Base-by-base conservation (phyloP, 1,140 invertebrate species). In the Drosophila kohkoa region DNA sequence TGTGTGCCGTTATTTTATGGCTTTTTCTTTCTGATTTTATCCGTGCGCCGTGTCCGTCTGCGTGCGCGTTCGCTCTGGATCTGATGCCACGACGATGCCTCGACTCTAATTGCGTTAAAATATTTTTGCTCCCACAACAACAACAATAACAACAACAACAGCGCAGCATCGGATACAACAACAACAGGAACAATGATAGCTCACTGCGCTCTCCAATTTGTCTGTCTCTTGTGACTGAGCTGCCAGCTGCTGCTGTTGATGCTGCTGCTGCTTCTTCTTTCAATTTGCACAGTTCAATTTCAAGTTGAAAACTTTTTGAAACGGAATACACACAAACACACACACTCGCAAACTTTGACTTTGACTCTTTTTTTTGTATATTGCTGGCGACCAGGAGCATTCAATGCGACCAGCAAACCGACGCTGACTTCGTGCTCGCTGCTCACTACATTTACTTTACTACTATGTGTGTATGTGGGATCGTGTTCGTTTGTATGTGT, bases 21-120 rank as follows among this genome's bases (percentile, higher is more conserved):
- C 7, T 2, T 48, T 25, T 38, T 16, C 10, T 72, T 43, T 63
- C 68, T 73, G 57, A 64, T 76, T 90, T 75, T 81, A 87, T 82
- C 88, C 82, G 82, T 77, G 80, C 74, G 73, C 77, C 71, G 78
- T 82, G 87, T 90, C 83, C 83, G 80, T 83, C 52, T 78, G 87
- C 86, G 69, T 90, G 86, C 86, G 87, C 87, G 86, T 82, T 91
- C 81, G 80, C 83, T 91, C 79, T 81, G 71, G 66, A 70, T 83
- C 85, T 83, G 87, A 77, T 67, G 81, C 70, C 68, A 69, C 72
- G 54, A 63, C 49, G 58, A 66, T 77, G 78, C 70, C 77, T 38
- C 73, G 80, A 77, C 81, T 89, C 81, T 88, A 89, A 88, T 87
- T 87, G 83, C 83, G 83, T 87, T 87, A 87, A 87, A 87, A 87